phyloP scores from a whole-genome alignment of 2,888 invertebrate genomes.

The Leistus spinibarbis region DNA sequence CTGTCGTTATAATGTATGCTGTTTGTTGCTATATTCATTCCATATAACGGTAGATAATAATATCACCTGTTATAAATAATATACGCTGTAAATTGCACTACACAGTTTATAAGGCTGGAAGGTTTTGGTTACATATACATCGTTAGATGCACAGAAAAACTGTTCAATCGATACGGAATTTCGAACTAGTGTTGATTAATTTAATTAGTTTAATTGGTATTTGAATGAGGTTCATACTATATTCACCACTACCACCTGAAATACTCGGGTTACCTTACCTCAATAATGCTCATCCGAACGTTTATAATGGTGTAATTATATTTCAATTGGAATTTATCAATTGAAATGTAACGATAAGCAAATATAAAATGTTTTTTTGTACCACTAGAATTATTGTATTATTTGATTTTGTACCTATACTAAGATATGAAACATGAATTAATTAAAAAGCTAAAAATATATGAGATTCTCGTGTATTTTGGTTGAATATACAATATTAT shows the following conservation, averaged over 20 bases:
- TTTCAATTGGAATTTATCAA: no score
- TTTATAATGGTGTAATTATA: not conserved
- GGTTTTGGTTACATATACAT: not conserved
- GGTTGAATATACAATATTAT: no score
- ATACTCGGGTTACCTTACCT: not conserved
- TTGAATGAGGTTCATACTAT: not conserved
- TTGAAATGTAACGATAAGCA: no score
- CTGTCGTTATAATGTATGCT: not conserved
- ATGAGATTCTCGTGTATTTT: no score
- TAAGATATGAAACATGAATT: no score
- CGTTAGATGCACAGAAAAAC: not conserved
- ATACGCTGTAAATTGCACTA: not conserved
- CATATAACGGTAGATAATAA: not conserved
- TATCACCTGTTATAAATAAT: not conserved
- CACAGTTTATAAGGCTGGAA: not conserved
- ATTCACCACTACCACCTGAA: no score
- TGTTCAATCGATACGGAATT: not conserved
- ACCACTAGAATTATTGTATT: no score
- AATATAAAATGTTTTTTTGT: no score
- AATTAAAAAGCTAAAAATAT: no score
- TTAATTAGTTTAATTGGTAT: not conserved
- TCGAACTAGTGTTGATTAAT: not conserved
- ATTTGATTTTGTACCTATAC: no score
- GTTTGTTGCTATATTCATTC: not conserved
- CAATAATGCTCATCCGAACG: not conserved